Evolutionary conservation across 1,140 invertebrate species (phyloP), one percentile per base, ranked within the genome.

Genomic region (Lysiphlebus fabarum): DNA sequence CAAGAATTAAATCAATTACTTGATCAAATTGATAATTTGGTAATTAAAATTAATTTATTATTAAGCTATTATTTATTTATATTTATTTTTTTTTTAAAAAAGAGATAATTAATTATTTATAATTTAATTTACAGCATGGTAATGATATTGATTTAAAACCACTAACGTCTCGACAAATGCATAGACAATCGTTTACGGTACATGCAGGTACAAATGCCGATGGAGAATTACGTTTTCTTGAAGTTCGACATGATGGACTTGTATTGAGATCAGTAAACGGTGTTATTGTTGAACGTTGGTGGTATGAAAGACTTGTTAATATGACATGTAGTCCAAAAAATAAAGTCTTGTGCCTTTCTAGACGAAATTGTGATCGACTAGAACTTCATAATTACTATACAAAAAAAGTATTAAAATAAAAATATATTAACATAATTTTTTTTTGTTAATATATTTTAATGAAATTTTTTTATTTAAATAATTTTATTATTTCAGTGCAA

Each of bases 271-370:
- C 93, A 44, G 90, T 94, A 10, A 93, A 89, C 71, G 93, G 96
- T 74, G 89, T 94, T 6, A 98, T 99, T 67, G 90, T 97, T 50
- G 96, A 99, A 74, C 83, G 91, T 76, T 99, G 96, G 96, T 99
- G 96, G 96, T 99, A 95, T 81, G 97, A 99, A 74, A 83, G 96
- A 54, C 82, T 99, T 26, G 95, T 99, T 9, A 99, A 99, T 73
- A 99, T 99, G 95, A 99, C 96, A 0, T 99, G 96, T 76, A 96
- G 95, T 67, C 98, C 97, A 0, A 99, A 98, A 81, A 99, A 92
- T 68, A 92, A 94, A 78, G 91, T 99, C 11, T 81, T 99, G 49
- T 99, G 96, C 80, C 83, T 99, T 45, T 99, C 96, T 95, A 86
- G 91, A 59, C 84, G 90, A 64, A 92, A 90, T 69, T 92, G 91